Conservation (phyloP, 2,113 vertebrate genomes). For the Chlamydotis undulata region DNA sequence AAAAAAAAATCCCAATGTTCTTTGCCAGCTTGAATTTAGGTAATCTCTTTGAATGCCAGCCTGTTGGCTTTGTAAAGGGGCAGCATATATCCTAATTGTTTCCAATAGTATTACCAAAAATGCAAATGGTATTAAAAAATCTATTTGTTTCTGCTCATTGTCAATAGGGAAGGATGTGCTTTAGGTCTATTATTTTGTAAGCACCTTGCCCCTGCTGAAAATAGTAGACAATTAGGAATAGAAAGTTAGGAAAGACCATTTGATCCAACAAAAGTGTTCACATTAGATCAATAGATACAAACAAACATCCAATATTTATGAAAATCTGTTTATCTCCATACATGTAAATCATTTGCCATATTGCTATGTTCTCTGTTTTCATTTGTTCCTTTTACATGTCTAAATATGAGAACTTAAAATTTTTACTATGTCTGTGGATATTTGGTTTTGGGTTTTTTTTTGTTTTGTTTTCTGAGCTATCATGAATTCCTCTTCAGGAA, state of each 20-base stretch:
- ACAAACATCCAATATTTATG: neutral
- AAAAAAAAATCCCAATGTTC: neutral
- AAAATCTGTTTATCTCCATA: neutral
- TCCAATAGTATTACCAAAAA: neutral
- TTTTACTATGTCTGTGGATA: neutral
- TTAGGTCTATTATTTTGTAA: neutral
- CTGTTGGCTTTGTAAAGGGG: neutral
- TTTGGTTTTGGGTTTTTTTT: neutral
- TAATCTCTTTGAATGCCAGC: neutral
- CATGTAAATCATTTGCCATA: neutral
- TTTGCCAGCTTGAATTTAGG: neutral
- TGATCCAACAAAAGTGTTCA: neutral
- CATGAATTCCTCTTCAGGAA: neutral
- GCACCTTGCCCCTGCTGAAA: neutral
- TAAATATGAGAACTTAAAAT: neutral
- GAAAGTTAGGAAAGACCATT: neutral
- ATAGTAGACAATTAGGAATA: neutral
- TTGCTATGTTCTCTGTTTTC: neutral
- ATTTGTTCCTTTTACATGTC: neutral
- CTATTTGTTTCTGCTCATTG: neutral
- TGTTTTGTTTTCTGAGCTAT: neutral
- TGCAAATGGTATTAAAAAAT: neutral
- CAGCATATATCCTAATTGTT: neutral
- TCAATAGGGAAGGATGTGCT: neutral
- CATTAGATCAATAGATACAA: neutral